Conservation (phyloP, 2,113 vertebrate species). For the Ellobius talpinus region DNA sequence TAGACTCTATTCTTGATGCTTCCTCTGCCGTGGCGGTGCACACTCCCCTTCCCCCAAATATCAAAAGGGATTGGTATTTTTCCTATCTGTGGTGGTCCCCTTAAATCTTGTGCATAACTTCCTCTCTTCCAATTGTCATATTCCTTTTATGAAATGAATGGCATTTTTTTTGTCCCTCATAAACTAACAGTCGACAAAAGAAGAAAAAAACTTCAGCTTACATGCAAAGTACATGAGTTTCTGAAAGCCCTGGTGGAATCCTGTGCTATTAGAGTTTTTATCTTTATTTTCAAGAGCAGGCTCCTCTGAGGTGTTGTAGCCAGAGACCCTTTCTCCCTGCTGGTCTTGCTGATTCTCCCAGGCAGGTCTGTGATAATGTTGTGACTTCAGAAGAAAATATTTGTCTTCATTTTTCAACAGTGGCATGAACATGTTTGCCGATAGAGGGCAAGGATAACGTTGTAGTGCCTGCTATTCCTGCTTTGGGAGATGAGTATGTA, state of each 20-base stretch:
- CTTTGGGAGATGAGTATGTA: neutral
- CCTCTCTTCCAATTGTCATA: neutral
- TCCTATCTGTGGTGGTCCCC: neutral
- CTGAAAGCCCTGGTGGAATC: neutral
- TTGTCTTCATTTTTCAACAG: neutral
- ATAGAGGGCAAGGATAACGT: neutral
- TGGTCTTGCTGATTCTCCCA: neutral
- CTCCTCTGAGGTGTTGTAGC: neutral
- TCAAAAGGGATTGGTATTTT: neutral
- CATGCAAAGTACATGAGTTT: neutral
- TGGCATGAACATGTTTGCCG: neutral
- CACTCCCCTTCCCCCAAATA: too few relatives aligned
- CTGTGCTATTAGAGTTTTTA: neutral
- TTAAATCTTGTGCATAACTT: neutral
- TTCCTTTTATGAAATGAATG: neutral
- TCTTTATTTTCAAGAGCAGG: neutral
- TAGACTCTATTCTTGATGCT: neutral
- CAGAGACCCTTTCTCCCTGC: neutral
- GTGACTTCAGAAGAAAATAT: neutral
- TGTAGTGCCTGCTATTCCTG: fast-evolving
- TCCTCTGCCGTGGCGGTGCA: neutral
- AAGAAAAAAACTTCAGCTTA: neutral
- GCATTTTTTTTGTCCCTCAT: neutral
- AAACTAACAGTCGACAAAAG: neutral
- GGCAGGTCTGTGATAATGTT: neutral